These are phyloP conservation scores for Lordiphosa collinella DNA, from an alignment of 1,140 invertebrate species.

Conservation along the genomic window DNA sequence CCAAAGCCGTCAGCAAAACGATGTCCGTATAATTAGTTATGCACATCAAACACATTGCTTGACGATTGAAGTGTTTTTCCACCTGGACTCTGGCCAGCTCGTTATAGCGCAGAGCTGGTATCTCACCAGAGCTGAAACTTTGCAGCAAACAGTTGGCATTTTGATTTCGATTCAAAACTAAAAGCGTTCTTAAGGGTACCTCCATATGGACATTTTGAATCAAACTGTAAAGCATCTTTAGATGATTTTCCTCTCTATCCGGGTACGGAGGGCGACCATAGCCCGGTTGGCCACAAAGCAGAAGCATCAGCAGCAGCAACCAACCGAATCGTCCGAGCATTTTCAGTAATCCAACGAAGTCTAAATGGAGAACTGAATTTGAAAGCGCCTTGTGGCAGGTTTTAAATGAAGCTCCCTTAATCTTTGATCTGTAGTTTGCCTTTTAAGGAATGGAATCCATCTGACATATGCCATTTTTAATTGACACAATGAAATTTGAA, in stretches of 20 bases:
- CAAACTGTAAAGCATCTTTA: neutral
- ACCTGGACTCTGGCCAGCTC: neutral
- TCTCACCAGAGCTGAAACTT: neutral
- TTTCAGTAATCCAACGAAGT: neutral
- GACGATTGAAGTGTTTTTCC: neutral
- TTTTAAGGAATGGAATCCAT: too few relatives aligned
- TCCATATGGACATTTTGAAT: neutral
- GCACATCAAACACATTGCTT: constrained; percentile 20
- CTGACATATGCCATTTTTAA: neutral
- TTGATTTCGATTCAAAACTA: neutral
- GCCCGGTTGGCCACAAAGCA: neutral
- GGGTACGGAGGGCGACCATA: neutral
- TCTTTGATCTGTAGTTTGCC: neutral
- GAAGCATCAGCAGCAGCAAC: constrained; percentile 9
- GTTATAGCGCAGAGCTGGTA: constrained; percentile 6
- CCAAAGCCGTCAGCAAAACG: neutral
- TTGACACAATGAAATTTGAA: constrained; percentile 4
- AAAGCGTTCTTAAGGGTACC: neutral
- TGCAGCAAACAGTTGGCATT: constrained; percentile 4
- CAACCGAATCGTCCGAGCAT: too few relatives aligned
- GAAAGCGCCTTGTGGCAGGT: neutral
- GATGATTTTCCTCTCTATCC: neutral
- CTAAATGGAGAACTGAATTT: neutral
- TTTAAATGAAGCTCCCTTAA: neutral
- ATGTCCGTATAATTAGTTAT: neutral